phyloP scores from a whole-genome alignment of 2,797 vertebrate genomes.

The Danio albolineatus region DNA sequence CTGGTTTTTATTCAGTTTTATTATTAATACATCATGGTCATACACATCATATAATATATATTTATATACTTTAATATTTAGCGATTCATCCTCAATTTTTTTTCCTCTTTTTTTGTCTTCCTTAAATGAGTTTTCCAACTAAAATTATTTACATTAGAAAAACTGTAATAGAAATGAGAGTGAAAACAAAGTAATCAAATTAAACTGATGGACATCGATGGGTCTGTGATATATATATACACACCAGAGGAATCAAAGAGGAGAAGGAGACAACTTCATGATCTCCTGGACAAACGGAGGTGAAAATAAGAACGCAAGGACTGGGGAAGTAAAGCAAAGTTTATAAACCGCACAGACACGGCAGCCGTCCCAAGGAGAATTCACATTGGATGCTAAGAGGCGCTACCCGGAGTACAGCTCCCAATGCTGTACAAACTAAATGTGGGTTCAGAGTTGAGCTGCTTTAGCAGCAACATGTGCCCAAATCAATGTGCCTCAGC shows the following conservation, averaged over 20 bases:
- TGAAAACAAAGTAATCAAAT: constrained; percentile 69
- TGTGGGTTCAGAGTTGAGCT: constrained; percentile 30
- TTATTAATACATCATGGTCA: constrained; percentile 79
- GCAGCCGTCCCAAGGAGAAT: constrained; percentile 39
- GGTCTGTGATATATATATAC: constrained; percentile 80
- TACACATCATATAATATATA: constrained; percentile 83
- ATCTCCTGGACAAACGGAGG: constrained; percentile 38
- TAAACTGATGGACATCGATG: constrained; percentile 54
- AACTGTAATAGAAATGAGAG: constrained; percentile 80
- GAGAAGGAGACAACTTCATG: constrained; percentile 28
- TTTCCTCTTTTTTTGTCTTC: constrained; percentile 65
- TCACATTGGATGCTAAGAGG: constrained; percentile 40
- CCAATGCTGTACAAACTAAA: constrained; percentile 41
- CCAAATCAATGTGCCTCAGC: constrained; percentile 11
- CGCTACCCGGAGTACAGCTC: constrained; percentile 26
- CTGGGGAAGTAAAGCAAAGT: constrained; percentile 38
- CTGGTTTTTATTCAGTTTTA: constrained; percentile 69
- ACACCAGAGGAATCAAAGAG: constrained; percentile 59
- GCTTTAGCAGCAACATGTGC: constrained; percentile 35
- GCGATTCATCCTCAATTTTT: constrained; percentile 71
- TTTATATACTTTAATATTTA: constrained; percentile 82
- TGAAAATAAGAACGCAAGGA: constrained; percentile 31
- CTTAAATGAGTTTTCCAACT: constrained; percentile 78
- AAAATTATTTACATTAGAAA: constrained; percentile 85
- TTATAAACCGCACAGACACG: constrained; percentile 24